Percentiles rank a stretch among this genome's conserved stretches.
Conservation (phyloP, 2,888 invertebrate genomes). For the Trichogramma evanescens region DNA sequence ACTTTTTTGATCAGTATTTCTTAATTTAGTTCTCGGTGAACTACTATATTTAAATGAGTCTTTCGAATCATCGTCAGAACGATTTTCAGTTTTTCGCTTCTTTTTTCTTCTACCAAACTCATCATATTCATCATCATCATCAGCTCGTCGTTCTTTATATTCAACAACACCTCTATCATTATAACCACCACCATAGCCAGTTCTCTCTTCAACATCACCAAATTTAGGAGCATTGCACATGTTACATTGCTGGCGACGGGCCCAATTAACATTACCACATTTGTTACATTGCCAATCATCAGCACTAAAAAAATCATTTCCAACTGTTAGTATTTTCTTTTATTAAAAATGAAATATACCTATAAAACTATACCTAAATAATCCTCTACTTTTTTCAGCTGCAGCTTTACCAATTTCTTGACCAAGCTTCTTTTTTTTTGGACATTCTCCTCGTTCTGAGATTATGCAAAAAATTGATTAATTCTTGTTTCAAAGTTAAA, state of each 20-base stretch:
- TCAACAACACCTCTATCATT: constrained; percentile 95
- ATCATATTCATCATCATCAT: constrained; percentile 92
- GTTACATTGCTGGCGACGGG: constrained; percentile 89
- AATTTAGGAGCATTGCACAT: constrained; percentile 98
- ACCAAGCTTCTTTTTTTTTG: constrained; percentile 77
- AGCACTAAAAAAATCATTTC: constrained; percentile 62
- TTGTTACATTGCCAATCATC: constrained; percentile 99
- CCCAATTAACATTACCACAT: constrained; percentile 99
- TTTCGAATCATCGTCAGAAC: constrained; percentile 43
- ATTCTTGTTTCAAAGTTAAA: constrained; percentile 13
- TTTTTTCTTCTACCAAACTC: constrained; percentile 71
- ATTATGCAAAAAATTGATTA: constrained; percentile 21
- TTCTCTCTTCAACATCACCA: constrained; percentile 80
- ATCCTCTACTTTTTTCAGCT: constrained; percentile 95
- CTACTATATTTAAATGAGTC: constrained; percentile 41
- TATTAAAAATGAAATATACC: not conserved
- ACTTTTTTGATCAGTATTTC: constrained; percentile 29
- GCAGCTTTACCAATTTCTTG: constrained; percentile 97
- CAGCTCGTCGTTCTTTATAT: constrained; percentile 78
- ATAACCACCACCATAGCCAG: constrained; percentile 82
- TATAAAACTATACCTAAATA: constrained; percentile 51
- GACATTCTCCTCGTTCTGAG: constrained; percentile 47
- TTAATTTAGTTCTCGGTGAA: constrained; percentile 35
- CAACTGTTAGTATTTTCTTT: constrained; percentile 2
- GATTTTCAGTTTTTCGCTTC: constrained; percentile 52